Evolutionary conservation across 2,888 invertebrate genomes (phyloP).

Genomic region (Strigamia crassipes): DNA sequence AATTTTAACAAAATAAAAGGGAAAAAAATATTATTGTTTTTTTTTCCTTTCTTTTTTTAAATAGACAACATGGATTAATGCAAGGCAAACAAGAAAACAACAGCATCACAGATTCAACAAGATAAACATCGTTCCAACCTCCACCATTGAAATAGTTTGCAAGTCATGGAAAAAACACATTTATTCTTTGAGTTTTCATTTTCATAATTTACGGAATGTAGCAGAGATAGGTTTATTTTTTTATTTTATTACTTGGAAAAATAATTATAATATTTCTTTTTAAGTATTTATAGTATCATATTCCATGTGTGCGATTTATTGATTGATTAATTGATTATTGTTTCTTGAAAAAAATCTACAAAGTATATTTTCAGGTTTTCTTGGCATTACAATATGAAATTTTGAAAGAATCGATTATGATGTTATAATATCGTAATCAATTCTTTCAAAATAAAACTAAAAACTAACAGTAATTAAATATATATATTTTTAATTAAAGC

Average conservation of each 20-base stretch:
- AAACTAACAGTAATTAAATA: too few relatives aligned
- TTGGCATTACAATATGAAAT: too few relatives aligned
- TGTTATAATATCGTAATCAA: too few relatives aligned
- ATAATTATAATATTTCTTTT: not conserved
- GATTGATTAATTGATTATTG: not conserved
- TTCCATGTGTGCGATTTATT: not conserved
- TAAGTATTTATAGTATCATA: not conserved
- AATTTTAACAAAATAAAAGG: not conserved
- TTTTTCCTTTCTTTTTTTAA: not conserved
- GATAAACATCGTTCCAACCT: not conserved
- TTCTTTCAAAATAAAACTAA: too few relatives aligned
- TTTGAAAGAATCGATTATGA: too few relatives aligned
- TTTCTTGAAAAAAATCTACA: too few relatives aligned
- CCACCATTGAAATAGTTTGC: not conserved
- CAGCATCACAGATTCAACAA: not conserved
- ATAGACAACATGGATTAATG: not conserved
- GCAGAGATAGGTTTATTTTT: not conserved
- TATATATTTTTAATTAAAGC: not conserved
- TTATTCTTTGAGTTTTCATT: not conserved
- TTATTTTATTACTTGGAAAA: not conserved
- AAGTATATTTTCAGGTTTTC: too few relatives aligned
- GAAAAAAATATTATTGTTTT: not conserved
- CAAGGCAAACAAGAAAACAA: slow-evolving; percentile 4
- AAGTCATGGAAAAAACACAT: not conserved
- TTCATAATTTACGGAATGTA: slow-evolving; percentile 3